A percentile compares a stretch with the other conserved stretches of the same genome.
These are phyloP conservation scores for Hucho hucho DNA, from an alignment of 2,113 vertebrate species.

Conservation along the genomic window DNA sequence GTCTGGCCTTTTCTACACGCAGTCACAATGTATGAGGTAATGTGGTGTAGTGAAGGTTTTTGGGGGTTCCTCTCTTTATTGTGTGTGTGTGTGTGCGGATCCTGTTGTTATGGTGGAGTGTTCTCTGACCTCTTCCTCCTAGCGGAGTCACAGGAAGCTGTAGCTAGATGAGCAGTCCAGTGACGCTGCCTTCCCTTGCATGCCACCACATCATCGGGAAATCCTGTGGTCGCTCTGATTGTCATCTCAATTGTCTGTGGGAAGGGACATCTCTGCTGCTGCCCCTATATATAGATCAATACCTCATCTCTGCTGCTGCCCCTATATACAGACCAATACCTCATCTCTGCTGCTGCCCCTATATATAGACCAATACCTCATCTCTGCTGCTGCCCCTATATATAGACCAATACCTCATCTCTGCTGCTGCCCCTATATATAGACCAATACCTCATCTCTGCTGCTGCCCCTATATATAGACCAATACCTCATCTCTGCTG, in stretches of 20 bases:
- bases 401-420: constrained; percentile 12
- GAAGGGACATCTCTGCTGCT: constrained; percentile 37
- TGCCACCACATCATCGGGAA: constrained; percentile 49
- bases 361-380: constrained; percentile 44
- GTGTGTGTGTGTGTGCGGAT: constrained; percentile 6
- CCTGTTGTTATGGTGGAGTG: constrained; percentile 44
- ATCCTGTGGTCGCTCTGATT: constrained; percentile 67
- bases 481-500: neutral
- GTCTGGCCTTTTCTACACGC: neutral
- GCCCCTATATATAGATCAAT: constrained; percentile 49
- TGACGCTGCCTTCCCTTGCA: constrained; percentile 34
- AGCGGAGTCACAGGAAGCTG: neutral
- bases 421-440: constrained; percentile 53
- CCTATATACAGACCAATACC: too few relatives aligned
- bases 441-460: constrained; percentile 28
- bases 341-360: constrained; percentile 33
- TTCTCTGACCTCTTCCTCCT: constrained; percentile 24
- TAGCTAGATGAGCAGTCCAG: neutral
- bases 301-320: too few relatives aligned
- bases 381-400: too few relatives aligned
- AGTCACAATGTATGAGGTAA: neutral
- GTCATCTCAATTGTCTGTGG: constrained; percentile 57
- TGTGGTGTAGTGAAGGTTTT: neutral
- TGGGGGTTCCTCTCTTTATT: neutral
- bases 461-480: too few relatives aligned